phyloP scores from a whole-genome alignment of 1,140 invertebrate genomes.

The Drosophila miranda region DNA sequence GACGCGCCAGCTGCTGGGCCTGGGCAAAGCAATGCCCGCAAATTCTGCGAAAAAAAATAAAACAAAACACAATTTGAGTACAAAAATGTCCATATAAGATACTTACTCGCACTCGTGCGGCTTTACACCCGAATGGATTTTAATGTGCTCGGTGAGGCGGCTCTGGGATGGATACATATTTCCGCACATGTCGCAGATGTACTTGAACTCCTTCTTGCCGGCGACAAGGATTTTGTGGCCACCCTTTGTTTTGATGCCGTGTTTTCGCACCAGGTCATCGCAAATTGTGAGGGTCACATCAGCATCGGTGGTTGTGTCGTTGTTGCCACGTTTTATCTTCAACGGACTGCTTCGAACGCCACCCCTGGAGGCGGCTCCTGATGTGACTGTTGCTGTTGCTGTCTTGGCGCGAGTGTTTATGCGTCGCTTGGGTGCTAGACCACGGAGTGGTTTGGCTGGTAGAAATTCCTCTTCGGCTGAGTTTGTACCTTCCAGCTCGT shows the following conservation, averaged over 20 bases:
- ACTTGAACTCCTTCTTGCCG: conserved; percentile 72
- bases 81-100: too few relatives aligned
- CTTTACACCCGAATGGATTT: conserved; percentile 75
- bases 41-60: conserved; percentile 47
- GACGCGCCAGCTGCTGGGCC: conserved; percentile 71
- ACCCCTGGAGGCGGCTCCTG: conserved; percentile 3
- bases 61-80: too few relatives aligned
- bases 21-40: conserved; percentile 77
- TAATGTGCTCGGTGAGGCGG: conserved; percentile 79
- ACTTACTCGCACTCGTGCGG: conserved; percentile 80
- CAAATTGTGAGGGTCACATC: conserved; percentile 54
- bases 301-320: conserved; percentile 5
- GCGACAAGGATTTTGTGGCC: conserved; percentile 66
- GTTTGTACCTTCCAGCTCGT: conserved; percentile 40
- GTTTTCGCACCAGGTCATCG: conserved; percentile 45
- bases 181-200: conserved; percentile 80
- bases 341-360: neutral
- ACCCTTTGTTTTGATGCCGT: conserved; percentile 65
- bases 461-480: conserved; percentile 57
- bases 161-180: conserved; percentile 80
- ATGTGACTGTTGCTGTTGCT: conserved; percentile 8
- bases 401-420: conserved; percentile 20
- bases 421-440: conserved; percentile 35
- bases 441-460: conserved; percentile 32
- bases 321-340: conserved; percentile 38